phyloP scores from a whole-genome alignment of 2,113 vertebrate species.

The Heterochromis multidens region DNA sequence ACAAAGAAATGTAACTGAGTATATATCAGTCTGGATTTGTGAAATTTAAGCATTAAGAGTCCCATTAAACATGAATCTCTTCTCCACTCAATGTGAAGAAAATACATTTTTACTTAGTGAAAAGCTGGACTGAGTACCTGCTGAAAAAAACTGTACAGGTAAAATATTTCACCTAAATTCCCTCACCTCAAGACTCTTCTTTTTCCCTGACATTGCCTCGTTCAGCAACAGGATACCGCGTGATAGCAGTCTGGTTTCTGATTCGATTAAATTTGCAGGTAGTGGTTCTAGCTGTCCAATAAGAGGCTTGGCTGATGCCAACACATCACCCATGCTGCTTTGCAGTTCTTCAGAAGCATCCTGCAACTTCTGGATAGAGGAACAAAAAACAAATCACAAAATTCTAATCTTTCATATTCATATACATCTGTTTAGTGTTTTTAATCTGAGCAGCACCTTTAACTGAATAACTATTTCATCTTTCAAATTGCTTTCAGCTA shows the following conservation, averaged over 20 bases:
- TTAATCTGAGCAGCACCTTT: neutral
- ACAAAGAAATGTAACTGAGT: neutral
- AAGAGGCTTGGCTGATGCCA: slow-evolving; percentile 73
- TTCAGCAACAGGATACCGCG: slow-evolving; percentile 76
- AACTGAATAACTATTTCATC: neutral
- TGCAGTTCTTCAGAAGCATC: slow-evolving; percentile 63
- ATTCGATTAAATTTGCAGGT: slow-evolving; percentile 60
- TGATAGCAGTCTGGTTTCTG: slow-evolving; percentile 71
- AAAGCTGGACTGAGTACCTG: neutral
- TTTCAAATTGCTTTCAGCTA: neutral
- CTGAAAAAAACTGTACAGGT: neutral
- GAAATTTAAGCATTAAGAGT: neutral
- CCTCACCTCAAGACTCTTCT: slow-evolving; percentile 79
- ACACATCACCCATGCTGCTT: slow-evolving; percentile 58
- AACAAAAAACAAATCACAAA: neutral
- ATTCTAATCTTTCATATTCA: neutral
- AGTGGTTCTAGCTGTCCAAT: slow-evolving; percentile 54
- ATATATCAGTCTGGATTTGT: neutral
- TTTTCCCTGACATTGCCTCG: slow-evolving; percentile 71
- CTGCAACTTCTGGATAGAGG: slow-evolving; percentile 72
- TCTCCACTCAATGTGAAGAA: neutral
- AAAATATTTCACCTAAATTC: neutral
- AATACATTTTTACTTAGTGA: neutral
- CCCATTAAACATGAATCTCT: neutral
- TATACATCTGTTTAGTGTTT: neutral